Evolutionary conservation across 2,888 invertebrate species (phyloP).

Genomic region (Tillus elongatus): DNA sequence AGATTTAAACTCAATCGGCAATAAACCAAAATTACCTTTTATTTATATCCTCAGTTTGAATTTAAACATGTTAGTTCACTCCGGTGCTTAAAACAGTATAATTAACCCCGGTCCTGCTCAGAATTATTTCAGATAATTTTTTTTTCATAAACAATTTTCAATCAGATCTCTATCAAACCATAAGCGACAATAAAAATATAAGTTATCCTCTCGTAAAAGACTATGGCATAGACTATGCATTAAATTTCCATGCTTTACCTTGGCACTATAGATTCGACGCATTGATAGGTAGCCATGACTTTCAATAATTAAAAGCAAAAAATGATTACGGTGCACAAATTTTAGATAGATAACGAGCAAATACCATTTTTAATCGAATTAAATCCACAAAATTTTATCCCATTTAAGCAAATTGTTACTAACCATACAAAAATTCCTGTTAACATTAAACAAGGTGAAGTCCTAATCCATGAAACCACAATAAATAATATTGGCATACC

Average conservation of each 20-base stretch:
- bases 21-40: constrained; percentile 18
- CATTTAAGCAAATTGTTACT: neutral
- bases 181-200: constrained; percentile 14
- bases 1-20: constrained; percentile 15
- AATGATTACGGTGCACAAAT: constrained; percentile 13
- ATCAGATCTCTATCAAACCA: constrained; percentile 14
- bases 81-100: constrained; percentile 16
- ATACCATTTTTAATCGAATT: constrained; percentile 14
- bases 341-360: constrained; percentile 9
- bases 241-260: constrained; percentile 12
- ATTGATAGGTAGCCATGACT: constrained; percentile 16
- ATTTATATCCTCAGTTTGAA: constrained; percentile 13
- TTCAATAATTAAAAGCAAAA: constrained; percentile 15
- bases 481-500: constrained; percentile 8
- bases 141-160: constrained; percentile 13
- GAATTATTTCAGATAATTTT: constrained; percentile 13
- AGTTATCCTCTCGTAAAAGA: constrained; percentile 13
- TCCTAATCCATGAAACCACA: constrained; percentile 11
- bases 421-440: constrained; percentile 12
- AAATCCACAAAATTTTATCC: constrained; percentile 12
- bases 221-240: constrained; percentile 9
- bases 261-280: constrained; percentile 18
- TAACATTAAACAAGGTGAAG: constrained; percentile 12
- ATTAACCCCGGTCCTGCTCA: constrained; percentile 13
- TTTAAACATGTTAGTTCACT: constrained; percentile 16